Percentiles rank a stretch among this genome's conserved stretches.
Conservation (phyloP, 2,888 invertebrate species). For the Caenorhabditis becei region DNA sequence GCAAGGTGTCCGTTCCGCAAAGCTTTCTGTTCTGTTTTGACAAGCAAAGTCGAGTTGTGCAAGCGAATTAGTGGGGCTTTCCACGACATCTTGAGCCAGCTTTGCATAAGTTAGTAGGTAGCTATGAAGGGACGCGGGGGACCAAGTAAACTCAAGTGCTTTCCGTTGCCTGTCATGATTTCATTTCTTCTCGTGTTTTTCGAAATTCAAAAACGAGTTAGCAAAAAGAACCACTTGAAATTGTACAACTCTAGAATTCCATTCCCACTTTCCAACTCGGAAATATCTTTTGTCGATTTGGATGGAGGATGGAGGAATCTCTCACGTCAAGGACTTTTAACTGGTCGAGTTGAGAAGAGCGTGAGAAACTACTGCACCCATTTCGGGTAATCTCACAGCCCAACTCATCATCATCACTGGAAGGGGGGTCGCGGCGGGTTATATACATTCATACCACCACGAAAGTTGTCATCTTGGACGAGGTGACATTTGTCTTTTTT, state of each 20-base stretch:
- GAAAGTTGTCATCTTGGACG: constrained; percentile 5
- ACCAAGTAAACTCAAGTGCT: constrained; percentile 48
- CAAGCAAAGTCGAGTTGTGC: constrained; percentile 38
- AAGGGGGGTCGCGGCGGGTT: neutral
- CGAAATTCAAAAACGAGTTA: constrained; percentile 30
- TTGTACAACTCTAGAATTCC: constrained; percentile 46
- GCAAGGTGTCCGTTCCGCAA: constrained; percentile 1
- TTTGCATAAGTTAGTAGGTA: constrained; percentile 63
- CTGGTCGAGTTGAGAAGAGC: constrained; percentile 36
- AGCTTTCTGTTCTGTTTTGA: constrained; percentile 19
- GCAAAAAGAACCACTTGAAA: constrained; percentile 36
- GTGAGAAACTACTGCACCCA: constrained; percentile 35
- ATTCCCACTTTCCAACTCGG: neutral
- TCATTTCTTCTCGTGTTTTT: constrained; percentile 16
- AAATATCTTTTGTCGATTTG: constrained; percentile 4
- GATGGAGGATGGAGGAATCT: neutral
- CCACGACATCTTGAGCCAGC: constrained; percentile 50
- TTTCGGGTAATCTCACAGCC: constrained; percentile 31
- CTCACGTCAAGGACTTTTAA: constrained; percentile 43
- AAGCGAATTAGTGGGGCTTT: constrained; percentile 49
- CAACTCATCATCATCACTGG: constrained; percentile 46
- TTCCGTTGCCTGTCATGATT: constrained; percentile 18
- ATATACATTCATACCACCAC: neutral
- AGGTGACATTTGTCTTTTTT: constrained; percentile 55
- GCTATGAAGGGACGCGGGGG: constrained; percentile 37